Evolutionary conservation across 2,113 vertebrate genomes (phyloP), one percentile per base, ranked within the genome.

Genomic region (Stegastes partitus): DNA sequence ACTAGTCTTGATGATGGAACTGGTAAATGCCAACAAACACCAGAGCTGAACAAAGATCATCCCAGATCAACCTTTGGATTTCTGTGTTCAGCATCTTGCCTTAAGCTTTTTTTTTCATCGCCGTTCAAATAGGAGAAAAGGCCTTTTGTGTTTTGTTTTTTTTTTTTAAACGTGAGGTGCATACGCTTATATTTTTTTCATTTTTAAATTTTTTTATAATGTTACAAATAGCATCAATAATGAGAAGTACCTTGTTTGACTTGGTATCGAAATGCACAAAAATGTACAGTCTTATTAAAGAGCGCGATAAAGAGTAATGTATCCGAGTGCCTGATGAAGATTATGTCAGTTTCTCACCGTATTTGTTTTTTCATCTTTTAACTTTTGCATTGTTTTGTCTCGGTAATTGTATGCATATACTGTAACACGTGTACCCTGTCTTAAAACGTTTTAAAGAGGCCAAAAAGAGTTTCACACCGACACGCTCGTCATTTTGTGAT

Each of bases 1-100:
- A 91, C 91, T 94, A 94, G 94, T 95, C 85, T 92, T 90, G 78
- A 82, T 74, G 79, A 89, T 87, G 66, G 90, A 92, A 87, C 90
- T 91, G 90, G 91, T 91, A 82, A 81, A 92, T 90, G 86, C 90
- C 94, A 92, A 93, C 92, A 87, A 74, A 92, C 95, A 95, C 94
- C 94, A 91, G 93, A 91, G 94, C 92, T 94, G 95, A 91, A 88
- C 93, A 86, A 94, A 93, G 92, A 71, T 81, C 82, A 75, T 71
- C 74, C 80, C 77, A 65, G 74, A 82, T 87, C 80, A 82, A 83
- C 77, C 92, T 93, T 93, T 93, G 93, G 95, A 96, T 96, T 96
- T 96, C 95, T 96, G 95, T 96, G 96, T 96, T 96, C 95, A 95
- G 96, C 96, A 94, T 98, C 96, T 98, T 96, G 96, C 97, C 96